Evolutionary conservation across 2,113 vertebrate genomes (phyloP).

Genomic region (Tringa solitaria): DNA sequence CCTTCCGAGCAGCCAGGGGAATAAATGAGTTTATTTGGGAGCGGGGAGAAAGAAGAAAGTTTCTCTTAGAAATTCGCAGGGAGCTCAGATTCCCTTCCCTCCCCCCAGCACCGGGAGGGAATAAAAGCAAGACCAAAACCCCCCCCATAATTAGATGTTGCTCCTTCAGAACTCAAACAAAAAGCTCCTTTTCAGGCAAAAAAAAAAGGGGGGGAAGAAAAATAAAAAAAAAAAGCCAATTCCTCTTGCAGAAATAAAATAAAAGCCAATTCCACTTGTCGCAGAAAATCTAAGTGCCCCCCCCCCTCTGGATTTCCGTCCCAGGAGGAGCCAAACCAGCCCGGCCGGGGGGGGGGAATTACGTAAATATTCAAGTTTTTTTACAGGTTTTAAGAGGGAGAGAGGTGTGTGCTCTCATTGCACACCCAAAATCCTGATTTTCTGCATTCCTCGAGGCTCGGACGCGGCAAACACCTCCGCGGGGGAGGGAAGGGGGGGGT

Average conservation of each 20-base stretch:
- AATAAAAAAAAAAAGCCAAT: background rate
- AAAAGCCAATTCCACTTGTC: background rate
- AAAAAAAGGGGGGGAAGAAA: background rate
- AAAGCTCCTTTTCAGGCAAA: background rate
- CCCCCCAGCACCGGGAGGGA: background rate
- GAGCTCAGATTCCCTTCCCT: background rate
- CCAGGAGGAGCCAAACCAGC: background rate
- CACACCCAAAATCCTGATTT: background rate
- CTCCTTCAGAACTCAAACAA: background rate
- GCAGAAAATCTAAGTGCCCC: background rate
- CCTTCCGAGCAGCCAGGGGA: background rate
- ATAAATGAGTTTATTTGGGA: background rate
- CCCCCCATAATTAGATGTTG: background rate
- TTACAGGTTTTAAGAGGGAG: background rate
- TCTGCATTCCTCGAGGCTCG: background rate
- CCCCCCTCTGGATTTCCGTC: background rate
- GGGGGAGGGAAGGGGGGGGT: background rate
- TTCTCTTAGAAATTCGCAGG: background rate
- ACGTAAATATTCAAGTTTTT: background rate
- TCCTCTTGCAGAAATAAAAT: background rate
- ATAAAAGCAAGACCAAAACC: background rate
- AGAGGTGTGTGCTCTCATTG: background rate
- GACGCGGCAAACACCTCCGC: background rate
- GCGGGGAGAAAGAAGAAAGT: background rate
- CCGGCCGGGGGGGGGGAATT: rapidly evolving